Evolutionary conservation across 2,113 vertebrate genomes (phyloP).

Genomic region (Antechinus flavipes): DNA sequence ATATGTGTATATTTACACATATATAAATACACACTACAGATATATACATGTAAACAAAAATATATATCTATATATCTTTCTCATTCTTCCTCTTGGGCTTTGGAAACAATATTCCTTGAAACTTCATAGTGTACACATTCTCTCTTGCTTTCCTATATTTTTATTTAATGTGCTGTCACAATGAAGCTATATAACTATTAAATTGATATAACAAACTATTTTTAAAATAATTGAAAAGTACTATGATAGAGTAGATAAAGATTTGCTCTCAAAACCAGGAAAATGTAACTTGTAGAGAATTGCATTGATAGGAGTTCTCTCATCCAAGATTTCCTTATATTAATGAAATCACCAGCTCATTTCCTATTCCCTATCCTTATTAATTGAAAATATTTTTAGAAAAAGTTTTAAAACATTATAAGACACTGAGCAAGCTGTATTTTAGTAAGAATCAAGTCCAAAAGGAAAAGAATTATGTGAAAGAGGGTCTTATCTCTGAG

Average conservation of each 20-base stretch:
- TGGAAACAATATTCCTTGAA: background rate
- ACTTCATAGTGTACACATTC: background rate
- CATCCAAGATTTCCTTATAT: background rate
- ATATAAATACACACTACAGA: too few species aligned
- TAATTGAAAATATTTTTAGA: background rate
- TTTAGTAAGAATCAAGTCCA: slow-evolving; percentile 42
- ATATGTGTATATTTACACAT: background rate
- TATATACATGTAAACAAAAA: too few species aligned
- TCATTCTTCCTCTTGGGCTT: background rate
- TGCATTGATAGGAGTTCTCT: background rate
- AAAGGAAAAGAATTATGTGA: slow-evolving; percentile 67
- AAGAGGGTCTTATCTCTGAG: slow-evolving; percentile 67
- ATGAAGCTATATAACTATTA: background rate
- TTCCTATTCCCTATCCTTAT: background rate
- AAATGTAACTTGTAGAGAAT: background rate
- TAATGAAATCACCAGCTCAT: background rate
- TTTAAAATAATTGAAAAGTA: background rate
- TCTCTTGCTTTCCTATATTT: background rate
- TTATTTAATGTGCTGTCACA: background rate
- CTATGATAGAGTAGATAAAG: background rate
- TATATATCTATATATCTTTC: too few species aligned
- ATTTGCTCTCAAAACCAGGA: background rate
- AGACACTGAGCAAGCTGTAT: slow-evolving; percentile 18
- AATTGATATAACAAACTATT: slow-evolving; percentile 24
- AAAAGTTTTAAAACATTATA: slow-evolving; percentile 40